Percentiles rank a stretch among this genome's conserved stretches.
Evolutionary conservation across 2,888 invertebrate species (phyloP).

Genomic region (Mesopsocus fuscifrons): DNA sequence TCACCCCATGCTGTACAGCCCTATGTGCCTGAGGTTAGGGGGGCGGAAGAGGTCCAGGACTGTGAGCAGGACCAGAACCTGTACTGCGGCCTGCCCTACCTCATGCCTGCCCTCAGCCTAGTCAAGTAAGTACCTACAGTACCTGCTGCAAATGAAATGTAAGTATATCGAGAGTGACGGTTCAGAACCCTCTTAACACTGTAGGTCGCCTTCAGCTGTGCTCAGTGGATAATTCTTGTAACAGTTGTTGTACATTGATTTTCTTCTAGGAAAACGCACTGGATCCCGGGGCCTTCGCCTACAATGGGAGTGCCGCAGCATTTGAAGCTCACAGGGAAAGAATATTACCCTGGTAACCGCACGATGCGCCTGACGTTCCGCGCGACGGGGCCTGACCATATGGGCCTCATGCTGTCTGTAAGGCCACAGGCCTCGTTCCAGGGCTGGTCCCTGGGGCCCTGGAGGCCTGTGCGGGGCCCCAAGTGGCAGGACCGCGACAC

Average conservation of each 20-base stretch:
- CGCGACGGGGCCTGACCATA: conserved; percentile 43
- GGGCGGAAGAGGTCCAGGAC: conserved; percentile 29
- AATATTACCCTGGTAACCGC: conserved; percentile 22
- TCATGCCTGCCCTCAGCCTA: conserved; percentile 50
- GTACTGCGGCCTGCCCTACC: conserved; percentile 65
- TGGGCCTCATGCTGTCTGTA: conserved; percentile 43
- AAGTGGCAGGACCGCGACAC: conserved; percentile 35
- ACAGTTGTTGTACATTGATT: no score
- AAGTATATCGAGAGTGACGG: no score
- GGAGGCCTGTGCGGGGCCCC: conserved; percentile 33
- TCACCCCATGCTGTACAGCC: conserved; percentile 38
- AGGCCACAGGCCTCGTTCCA: conserved; percentile 31
- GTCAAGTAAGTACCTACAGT: conserved; percentile 28
- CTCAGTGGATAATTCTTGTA: conserved; percentile 2
- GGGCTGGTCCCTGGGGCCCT: conserved; percentile 36
- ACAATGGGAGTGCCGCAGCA: conserved; percentile 28
- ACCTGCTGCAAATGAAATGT: no score
- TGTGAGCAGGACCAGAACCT: conserved; percentile 37
- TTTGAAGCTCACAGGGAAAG: conserved; percentile 27
- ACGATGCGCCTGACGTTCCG: conserved; percentile 28
- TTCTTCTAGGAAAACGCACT: conserved; percentile 35
- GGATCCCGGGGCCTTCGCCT: conserved; percentile 35
- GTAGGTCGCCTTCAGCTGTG: not conserved
- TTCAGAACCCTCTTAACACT: no score
- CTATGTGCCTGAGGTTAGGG: conserved; percentile 32